Evolutionary conservation across 2,888 invertebrate genomes (phyloP).

Genomic region (Oxycera nigricornis): DNA sequence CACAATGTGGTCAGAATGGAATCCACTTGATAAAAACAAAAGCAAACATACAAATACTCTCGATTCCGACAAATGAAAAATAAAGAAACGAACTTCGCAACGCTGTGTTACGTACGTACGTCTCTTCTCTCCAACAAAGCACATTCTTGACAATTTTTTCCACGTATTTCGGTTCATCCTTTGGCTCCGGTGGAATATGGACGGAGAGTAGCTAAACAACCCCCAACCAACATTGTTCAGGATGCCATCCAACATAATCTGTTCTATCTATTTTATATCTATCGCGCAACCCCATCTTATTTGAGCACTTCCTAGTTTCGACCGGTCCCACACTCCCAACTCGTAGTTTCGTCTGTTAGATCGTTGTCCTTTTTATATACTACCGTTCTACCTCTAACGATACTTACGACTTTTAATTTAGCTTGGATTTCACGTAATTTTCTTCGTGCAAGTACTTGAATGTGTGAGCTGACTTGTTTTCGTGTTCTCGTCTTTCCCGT

Average conservation of each 20-base stretch:
- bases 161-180: slow-evolving; percentile 6
- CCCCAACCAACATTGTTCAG: slow-evolving; percentile 12
- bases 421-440: slow-evolving; percentile 98
- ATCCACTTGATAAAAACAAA: slow-evolving; percentile 37
- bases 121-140: neutral
- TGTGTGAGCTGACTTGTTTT: slow-evolving; percentile 99
- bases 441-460: slow-evolving; percentile 98
- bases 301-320: neutral
- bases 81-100: slow-evolving; percentile 32
- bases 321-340: neutral
- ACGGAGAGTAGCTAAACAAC: neutral
- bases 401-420: slow-evolving; percentile 95
- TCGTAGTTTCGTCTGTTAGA: neutral
- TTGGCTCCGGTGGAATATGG: neutral
- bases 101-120: neutral
- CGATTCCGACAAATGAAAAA: slow-evolving; percentile 21
- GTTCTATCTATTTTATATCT: slow-evolving; percentile 11
- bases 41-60: slow-evolving; percentile 16
- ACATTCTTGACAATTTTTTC: slow-evolving; percentile 32
- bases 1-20: slow-evolving; percentile 27
- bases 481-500: slow-evolving; percentile 99
- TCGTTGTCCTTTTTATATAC: slow-evolving; percentile 14
- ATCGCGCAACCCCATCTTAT: neutral
- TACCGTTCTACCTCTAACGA: slow-evolving; percentile 44
- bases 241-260: neutral